Conservation (phyloP, 2,888 invertebrate genomes). For the Sturmia bella region DNA sequence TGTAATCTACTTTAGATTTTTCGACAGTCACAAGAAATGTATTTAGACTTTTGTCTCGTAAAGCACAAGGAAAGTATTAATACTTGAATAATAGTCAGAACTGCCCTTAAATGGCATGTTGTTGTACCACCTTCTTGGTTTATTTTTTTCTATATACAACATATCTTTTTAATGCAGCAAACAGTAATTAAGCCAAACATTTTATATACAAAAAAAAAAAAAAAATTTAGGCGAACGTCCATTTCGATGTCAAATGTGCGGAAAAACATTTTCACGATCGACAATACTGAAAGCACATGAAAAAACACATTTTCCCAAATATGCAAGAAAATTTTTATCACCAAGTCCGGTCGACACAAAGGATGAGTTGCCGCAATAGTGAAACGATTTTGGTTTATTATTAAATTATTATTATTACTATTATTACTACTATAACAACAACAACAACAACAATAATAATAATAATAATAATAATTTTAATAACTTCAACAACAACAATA, state of each 20-base stretch:
- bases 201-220: neutral
- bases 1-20: no score
- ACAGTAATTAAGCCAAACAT: neutral
- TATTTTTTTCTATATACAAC: constrained; percentile 34
- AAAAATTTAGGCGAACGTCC: constrained; percentile 87
- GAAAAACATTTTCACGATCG: constrained; percentile 94
- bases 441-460: constrained; percentile 75
- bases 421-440: constrained; percentile 80
- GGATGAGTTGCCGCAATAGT: constrained; percentile 90
- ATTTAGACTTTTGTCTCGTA: no score
- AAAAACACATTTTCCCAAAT: constrained; percentile 96
- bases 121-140: neutral
- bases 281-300: constrained; percentile 96
- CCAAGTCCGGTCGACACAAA: constrained; percentile 92
- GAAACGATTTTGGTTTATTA: constrained; percentile 82
- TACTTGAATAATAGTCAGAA: no score
- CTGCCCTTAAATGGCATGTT: no score
- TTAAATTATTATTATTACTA: constrained; percentile 82
- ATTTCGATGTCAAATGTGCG: constrained; percentile 93
- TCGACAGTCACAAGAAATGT: no score
- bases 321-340: constrained; percentile 93
- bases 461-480: constrained; percentile 53
- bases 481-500: constrained; percentile 63
- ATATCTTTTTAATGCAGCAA: neutral
- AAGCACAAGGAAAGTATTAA: no score